Conservation (phyloP, 2,113 vertebrate genomes). For the Puffinus mauretanicus region DNA sequence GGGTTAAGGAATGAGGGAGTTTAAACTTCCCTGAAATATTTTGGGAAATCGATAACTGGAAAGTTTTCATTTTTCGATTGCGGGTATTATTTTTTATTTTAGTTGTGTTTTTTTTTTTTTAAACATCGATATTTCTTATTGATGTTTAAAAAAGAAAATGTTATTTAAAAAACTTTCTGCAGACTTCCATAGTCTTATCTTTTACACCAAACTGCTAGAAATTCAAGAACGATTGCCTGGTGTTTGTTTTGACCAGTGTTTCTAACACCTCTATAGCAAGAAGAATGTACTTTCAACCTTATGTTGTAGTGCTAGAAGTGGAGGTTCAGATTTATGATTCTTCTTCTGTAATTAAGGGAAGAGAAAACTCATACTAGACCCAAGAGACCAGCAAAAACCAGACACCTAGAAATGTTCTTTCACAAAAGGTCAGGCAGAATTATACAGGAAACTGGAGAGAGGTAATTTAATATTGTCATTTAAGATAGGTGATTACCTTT, state of each 20-base stretch:
- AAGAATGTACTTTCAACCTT: not conserved
- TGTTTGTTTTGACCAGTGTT: not conserved
- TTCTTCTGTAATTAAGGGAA: not conserved
- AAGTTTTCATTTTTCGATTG: not conserved
- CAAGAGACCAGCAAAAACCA: not conserved
- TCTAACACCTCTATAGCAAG: not conserved
- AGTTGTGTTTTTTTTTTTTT: not conserved
- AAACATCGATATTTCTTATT: not conserved
- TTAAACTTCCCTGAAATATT: not conserved
- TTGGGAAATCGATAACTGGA: not conserved
- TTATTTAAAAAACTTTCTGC: not conserved
- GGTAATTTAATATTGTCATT: not conserved
- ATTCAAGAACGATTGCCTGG: not conserved
- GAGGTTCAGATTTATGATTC: not conserved
- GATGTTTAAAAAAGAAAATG: not conserved
- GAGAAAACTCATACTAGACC: not conserved
- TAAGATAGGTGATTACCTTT: not conserved
- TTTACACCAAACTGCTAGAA: not conserved
- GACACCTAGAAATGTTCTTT: not conserved
- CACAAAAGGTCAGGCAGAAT: not conserved
- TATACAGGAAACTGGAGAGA: not conserved
- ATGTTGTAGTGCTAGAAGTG: not conserved
- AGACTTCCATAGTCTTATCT: not conserved
- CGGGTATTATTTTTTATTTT: not conserved
- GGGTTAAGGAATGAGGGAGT: not conserved